These are phyloP conservation scores for Andrena bicolor DNA, from an alignment of 2,888 invertebrate genomes.

Conservation along the genomic window DNA sequence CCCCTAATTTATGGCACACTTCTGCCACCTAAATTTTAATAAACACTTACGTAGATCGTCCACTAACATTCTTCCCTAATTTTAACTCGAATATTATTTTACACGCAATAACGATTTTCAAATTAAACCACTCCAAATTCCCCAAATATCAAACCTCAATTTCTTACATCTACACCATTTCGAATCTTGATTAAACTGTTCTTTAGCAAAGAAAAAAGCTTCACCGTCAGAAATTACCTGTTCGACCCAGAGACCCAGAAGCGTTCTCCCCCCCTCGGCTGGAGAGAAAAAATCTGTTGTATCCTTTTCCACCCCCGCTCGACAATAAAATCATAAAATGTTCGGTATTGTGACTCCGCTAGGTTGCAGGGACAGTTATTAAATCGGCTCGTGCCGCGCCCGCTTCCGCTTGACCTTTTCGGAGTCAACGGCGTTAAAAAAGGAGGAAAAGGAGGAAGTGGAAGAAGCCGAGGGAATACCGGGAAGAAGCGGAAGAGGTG, in stretches of 20 bases:
- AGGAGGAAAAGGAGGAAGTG: background rate
- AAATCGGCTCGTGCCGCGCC: conserved; percentile 57
- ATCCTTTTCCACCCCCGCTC: background rate
- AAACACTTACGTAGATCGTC: too few species aligned
- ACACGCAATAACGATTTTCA: too few species aligned
- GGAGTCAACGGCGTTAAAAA: conserved; percentile 9
- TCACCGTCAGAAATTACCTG: conserved; percentile 4
- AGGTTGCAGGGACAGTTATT: background rate
- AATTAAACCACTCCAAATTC: too few species aligned
- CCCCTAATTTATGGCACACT: too few species aligned
- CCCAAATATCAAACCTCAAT: too few species aligned
- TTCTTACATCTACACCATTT: too few species aligned
- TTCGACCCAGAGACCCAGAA: conserved; percentile 29
- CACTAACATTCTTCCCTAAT: too few species aligned
- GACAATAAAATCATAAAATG: conserved; percentile 56
- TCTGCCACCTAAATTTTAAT: too few species aligned
- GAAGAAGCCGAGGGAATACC: background rate
- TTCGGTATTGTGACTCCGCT: conserved; percentile 21
- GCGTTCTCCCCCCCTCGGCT: background rate
- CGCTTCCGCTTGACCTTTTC: conserved; percentile 35
- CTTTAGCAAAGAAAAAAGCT: background rate
- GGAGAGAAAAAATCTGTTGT: background rate
- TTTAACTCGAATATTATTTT: too few species aligned
- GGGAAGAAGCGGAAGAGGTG: background rate
- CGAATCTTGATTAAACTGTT: background rate